Evolutionary conservation across 1,140 invertebrate genomes (phyloP), one percentile per base, ranked within the genome.

Genomic region (Apis dorsata): DNA sequence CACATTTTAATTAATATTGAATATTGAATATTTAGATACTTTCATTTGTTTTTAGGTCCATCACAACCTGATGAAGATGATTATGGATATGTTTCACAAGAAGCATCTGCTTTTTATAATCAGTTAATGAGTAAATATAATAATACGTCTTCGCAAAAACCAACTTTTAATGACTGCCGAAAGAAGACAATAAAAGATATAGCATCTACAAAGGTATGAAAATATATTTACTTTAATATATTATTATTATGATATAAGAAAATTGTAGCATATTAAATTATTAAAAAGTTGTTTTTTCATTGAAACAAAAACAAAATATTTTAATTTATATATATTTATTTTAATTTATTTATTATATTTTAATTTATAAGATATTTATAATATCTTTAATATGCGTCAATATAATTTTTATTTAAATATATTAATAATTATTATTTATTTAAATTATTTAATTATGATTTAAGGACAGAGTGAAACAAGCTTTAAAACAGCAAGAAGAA

Each of bases 51-150:
- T 82, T 65, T 81, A 95, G 96, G 96, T 28, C 95, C 95, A 10
- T 95, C 95, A n/a, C 97, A 97, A 89, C 97, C 97, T 1, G 97
- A 98, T 90, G 97, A 98, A 92, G 98, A 98, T 94, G 97, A 98
- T 91, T 98, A 98, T 92, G 97, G 97, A 10, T 98, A 98, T 91
- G 97, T 97, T 21, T 98, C 97, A 0, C 96, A 96, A 88, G 96
- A 96, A 91, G 97, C 97, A 1, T 95, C 96, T 75, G 96, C 96
- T 53, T 95, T 97, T 85, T 98, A 98, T 92, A 95, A 96, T 83
- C 97, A 97, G 91, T 96, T 98, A 92, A 97, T 98, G 94, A 96
- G 97, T 79, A 97, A 98, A 92, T 98, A 97, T 85, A 96, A 95
- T 86, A 96, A 94, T 90, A 93, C 96, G 84, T 96, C 96, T 59